These are phyloP conservation scores for Oostethus manadensis DNA, from an alignment of 2,113 vertebrate genomes.

Conservation along the genomic window DNA sequence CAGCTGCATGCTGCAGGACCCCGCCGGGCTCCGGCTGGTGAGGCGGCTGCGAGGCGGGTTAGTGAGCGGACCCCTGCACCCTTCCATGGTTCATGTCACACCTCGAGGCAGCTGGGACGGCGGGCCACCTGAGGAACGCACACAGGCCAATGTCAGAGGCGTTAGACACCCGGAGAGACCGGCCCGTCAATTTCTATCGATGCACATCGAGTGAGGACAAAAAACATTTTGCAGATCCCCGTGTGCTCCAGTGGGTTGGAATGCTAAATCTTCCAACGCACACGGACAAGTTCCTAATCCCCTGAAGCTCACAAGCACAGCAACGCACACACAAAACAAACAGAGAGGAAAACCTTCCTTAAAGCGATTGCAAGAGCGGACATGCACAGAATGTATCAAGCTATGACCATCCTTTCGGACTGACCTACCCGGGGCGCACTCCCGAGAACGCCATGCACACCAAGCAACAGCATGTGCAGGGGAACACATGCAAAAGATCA, in stretches of 20 bases:
- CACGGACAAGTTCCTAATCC: slow-evolving; percentile 20
- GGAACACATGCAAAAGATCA: neutral
- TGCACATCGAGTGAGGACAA: neutral
- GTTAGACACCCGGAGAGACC: neutral
- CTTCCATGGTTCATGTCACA: slow-evolving; percentile 62
- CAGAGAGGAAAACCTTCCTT: slow-evolving; percentile 32
- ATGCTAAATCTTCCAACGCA: slow-evolving; percentile 23
- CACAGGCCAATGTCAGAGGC: slow-evolving; percentile 18
- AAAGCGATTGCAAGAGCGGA: neutral
- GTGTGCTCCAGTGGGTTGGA: slow-evolving; percentile 9
- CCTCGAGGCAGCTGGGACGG: slow-evolving; percentile 28
- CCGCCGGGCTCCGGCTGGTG: slow-evolving; percentile 29
- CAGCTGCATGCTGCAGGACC: slow-evolving; percentile 50
- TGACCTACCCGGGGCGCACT: slow-evolving; percentile 8
- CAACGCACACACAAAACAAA: slow-evolving; percentile 12
- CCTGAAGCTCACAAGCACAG: slow-evolving; percentile 20
- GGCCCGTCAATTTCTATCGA: neutral
- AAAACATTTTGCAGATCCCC: neutral
- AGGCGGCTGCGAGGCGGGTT: slow-evolving; percentile 29
- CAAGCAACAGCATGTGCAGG: neutral
- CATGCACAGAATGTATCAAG: neutral
- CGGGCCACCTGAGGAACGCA: slow-evolving; percentile 44
- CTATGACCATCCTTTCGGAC: neutral
- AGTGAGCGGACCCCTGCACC: slow-evolving; percentile 37
- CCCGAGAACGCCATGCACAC: neutral